Base-by-base conservation (phyloP, 2,113 vertebrate species). In the Paratilapia polleni region DNA sequence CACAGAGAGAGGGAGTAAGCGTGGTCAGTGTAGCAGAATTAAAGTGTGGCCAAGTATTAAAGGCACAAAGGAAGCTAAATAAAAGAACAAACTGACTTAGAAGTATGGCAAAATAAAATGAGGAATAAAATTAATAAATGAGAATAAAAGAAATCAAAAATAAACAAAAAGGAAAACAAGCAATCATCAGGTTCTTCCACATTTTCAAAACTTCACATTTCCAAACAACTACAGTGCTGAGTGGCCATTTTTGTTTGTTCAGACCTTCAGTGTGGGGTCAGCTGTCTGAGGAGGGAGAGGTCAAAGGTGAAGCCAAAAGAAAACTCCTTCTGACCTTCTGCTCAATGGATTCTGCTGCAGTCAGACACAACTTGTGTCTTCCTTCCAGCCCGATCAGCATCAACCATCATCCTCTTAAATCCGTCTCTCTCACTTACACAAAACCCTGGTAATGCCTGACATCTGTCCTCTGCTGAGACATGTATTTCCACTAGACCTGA, bases 271-370 rank as follows among this genome's bases (percentile, higher is more conserved):
- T 1, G 26, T 22, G 73, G 56, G 79, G 73, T 80, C 68, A 5
- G 61, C 86, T 20, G 83, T 87, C 76, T 78, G 86, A 88, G 77
- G 63, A 74, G 64, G 38, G 47, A 6, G 34, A 73, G 85, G 90
- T 89, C 87, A 82, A 11, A 91, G 88, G 87, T 88, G 86, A 61
- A 8, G 19, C 70, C 64, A 14, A 87, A 73, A 82, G 90, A 91
- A 84, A 93, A 87, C 84, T 87, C 66, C 62, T 68, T 79, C 62
- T 89, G 88, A 93, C 88, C 87, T 76, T 6, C 70, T 19, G 57
- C 61, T 92, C 63, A 89, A 90, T 81, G 76, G 83, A 87, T 86
- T 88, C 78, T 90, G 89, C 91, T 43, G 82, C 78, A 5, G 28
- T 92, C 85, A 78, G 80, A 87, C 78, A 11, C 68, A 59, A 64